These are phyloP conservation scores for Chloroceryle aenea DNA, from an alignment of 2,113 vertebrate species.

Conservation along the genomic window DNA sequence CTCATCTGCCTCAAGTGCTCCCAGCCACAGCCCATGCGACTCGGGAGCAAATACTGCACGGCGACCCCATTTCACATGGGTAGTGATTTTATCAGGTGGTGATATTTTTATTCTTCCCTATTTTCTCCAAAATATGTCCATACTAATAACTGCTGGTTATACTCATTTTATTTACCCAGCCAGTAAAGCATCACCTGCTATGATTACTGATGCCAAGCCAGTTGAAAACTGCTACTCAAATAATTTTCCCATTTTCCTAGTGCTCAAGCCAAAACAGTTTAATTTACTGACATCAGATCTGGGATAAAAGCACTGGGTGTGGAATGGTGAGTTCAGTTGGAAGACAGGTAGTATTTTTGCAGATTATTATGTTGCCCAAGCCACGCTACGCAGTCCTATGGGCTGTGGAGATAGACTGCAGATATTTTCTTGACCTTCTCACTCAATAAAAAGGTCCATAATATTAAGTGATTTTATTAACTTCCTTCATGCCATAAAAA, in stretches of 20 bases:
- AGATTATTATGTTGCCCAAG: background rate
- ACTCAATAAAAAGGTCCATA: background rate
- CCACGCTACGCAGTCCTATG: background rate
- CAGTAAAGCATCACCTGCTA: background rate
- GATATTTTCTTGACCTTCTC: background rate
- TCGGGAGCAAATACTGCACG: background rate
- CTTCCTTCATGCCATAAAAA: background rate
- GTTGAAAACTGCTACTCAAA: background rate
- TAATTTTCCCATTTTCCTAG: background rate
- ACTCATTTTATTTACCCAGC: background rate
- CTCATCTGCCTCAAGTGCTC: background rate
- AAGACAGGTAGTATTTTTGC: background rate
- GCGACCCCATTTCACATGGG: background rate
- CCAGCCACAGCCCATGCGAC: background rate
- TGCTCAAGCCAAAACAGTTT: background rate
- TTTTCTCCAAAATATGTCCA: background rate
- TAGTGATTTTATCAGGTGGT: background rate
- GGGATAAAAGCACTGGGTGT: background rate
- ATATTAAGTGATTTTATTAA: slow-evolving; percentile 4
- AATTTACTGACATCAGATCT: background rate
- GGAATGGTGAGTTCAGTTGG: background rate
- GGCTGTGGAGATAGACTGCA: background rate
- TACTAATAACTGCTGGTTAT: background rate
- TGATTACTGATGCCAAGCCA: background rate
- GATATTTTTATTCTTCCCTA: background rate